A percentile compares a stretch with the other conserved stretches of the same genome.
These are phyloP conservation scores for Sternotherus odoratus DNA, from an alignment of 2,797 vertebrate genomes.

Conservation along the genomic window DNA sequence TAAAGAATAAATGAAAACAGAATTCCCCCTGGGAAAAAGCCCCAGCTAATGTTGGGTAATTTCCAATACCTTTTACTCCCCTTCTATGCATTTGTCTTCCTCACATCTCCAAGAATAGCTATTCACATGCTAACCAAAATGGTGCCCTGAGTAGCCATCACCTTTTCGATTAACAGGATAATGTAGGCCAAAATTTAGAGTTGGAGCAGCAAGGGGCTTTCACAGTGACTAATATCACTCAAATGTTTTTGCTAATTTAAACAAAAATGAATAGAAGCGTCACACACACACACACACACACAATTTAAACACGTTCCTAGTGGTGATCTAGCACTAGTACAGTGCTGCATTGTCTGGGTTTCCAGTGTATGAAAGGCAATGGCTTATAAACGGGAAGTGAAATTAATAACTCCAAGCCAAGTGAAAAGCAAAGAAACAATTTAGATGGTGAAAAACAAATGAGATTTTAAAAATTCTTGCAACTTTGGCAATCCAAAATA, in stretches of 20 bases:
- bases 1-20: not conserved
- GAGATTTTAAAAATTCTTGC: not conserved
- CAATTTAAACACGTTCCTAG: not conserved
- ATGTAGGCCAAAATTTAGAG: not conserved
- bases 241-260: not conserved
- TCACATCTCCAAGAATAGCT: not conserved
- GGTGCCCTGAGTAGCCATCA: not conserved
- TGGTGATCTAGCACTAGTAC: accelerated
- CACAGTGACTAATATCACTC: not conserved
- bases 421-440: not conserved
- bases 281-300: not conserved
- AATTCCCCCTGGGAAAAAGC: not conserved
- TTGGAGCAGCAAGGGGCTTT: not conserved
- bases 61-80: not conserved
- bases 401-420: not conserved
- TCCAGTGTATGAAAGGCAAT: not conserved
- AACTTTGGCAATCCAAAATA: too few relatives aligned
- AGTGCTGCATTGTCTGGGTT: accelerated
- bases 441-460: not conserved
- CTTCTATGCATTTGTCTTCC: not conserved
- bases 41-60: not conserved
- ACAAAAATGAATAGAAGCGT: not conserved
- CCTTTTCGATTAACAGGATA: not conserved
- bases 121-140: not conserved
- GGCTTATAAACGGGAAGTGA: not conserved